Base-by-base conservation (phyloP, 2,797 vertebrate genomes). In the Danionella dracula region DNA sequence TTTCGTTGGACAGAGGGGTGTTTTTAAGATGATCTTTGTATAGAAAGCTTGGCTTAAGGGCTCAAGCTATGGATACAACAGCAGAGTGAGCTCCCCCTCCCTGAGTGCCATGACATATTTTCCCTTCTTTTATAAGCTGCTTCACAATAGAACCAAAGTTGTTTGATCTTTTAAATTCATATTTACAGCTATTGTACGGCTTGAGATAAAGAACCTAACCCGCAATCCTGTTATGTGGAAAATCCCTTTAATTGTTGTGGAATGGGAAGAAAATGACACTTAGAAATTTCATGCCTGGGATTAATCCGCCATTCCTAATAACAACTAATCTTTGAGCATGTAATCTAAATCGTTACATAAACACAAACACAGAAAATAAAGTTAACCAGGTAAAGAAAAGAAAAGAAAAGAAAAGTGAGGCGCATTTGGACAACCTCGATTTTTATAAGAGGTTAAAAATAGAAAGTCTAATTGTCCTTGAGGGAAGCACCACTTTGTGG, bases 261-360 rank as follows among this genome's bases (percentile, higher is more conserved):
- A 74, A 78, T 65, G 35, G 15, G 31, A 20, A 60, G 73, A 70
- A 82, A 84, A 82, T 55, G 34, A 75, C 75, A 85, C 82, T 85
- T 83, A 76, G 78, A 76, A 76, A 86, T 89, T 87, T 87, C 84
- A 88, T 84, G 87, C 80, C 62, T 57, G n/a, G 82, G 81, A 89
- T 88, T 90, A 88, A 85, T 85, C 76, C 56, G 70, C 81, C 84
- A 80, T 87, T 86, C 81, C 74, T 79, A 71, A 69, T 74, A 73
- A 50, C 66, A 70, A 86, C 86, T 85, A 87, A 87, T 82, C 79
- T 78, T 65, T 78, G 85, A 85, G 84, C 78, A 56, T 83, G 79
- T 84, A 80, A 87, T 84, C 73, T 59, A 73, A 77, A 66, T 61
- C 78, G 78, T 81, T 77, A 68, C 81, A 78, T 79, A 75, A 82